phyloP scores from a whole-genome alignment of 2,113 vertebrate species.

The Eidolon helvum region DNA sequence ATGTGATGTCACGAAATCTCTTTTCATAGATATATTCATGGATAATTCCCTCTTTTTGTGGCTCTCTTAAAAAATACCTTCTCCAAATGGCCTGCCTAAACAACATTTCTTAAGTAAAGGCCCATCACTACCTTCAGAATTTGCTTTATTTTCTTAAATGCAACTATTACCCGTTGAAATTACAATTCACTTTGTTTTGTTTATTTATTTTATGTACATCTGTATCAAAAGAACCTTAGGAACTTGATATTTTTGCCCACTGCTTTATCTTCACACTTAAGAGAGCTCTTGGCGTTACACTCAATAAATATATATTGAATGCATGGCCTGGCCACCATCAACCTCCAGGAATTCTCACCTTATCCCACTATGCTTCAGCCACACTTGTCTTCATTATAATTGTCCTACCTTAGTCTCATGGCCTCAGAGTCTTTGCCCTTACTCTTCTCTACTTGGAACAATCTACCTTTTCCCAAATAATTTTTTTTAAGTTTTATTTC shows the following conservation, averaged over 20 bases:
- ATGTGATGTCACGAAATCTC: background rate
- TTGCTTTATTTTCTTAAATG: background rate
- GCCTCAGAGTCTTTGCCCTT: background rate
- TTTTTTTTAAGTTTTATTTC: background rate
- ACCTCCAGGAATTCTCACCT: background rate
- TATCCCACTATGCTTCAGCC: background rate
- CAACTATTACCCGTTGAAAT: background rate
- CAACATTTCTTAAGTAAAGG: background rate
- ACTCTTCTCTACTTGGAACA: background rate
- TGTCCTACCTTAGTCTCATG: background rate
- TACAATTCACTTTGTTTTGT: background rate
- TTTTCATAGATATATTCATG: background rate
- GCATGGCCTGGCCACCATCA: background rate
- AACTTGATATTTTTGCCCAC: background rate
- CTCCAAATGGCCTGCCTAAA: background rate
- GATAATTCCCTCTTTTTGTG: background rate
- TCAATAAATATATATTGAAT: background rate
- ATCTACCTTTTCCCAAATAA: background rate
- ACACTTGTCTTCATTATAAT: background rate
- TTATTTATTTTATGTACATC: background rate
- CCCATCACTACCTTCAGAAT: background rate
- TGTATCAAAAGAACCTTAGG: background rate
- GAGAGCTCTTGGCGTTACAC: background rate
- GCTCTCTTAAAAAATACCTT: background rate
- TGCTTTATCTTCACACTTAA: background rate